Evolutionary conservation across 2,113 vertebrate genomes (phyloP).

Genomic region (Lepus europaeus): DNA sequence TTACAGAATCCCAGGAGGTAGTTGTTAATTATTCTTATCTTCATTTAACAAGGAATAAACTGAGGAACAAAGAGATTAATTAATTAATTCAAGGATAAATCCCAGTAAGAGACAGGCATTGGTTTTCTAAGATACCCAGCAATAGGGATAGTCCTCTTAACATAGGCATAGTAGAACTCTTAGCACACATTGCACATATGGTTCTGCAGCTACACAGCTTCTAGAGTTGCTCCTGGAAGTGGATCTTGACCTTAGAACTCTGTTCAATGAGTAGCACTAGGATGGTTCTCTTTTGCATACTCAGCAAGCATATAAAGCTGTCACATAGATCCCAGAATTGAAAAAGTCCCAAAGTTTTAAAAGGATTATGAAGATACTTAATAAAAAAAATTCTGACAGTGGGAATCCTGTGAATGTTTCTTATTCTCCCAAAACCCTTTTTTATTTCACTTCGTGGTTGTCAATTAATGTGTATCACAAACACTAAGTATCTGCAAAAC

Average conservation of each 20-base stretch:
- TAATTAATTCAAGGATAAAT: background rate
- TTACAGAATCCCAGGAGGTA: constrained; percentile 10
- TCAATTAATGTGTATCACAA: background rate
- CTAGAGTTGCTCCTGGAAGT: background rate
- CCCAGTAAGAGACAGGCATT: background rate
- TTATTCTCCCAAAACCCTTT: background rate
- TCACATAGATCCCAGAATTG: background rate
- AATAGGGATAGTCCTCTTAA: background rate
- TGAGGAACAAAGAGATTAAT: background rate
- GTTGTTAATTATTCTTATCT: constrained; percentile 2
- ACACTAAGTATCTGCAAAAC: background rate
- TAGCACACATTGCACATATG: background rate
- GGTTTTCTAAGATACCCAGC: background rate
- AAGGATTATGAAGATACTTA: constrained; percentile 13
- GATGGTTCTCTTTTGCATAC: background rate
- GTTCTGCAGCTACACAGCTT: background rate
- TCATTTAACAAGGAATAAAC: constrained; percentile 39
- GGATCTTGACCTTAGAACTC: background rate
- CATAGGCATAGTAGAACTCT: background rate
- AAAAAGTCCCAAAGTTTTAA: background rate
- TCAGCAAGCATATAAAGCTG: background rate
- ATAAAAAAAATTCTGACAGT: background rate
- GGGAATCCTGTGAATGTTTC: background rate
- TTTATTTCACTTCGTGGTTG: background rate
- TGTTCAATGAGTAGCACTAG: background rate